Conservation (phyloP, 2,797 vertebrate species). For the Florisuga fusca region DNA sequence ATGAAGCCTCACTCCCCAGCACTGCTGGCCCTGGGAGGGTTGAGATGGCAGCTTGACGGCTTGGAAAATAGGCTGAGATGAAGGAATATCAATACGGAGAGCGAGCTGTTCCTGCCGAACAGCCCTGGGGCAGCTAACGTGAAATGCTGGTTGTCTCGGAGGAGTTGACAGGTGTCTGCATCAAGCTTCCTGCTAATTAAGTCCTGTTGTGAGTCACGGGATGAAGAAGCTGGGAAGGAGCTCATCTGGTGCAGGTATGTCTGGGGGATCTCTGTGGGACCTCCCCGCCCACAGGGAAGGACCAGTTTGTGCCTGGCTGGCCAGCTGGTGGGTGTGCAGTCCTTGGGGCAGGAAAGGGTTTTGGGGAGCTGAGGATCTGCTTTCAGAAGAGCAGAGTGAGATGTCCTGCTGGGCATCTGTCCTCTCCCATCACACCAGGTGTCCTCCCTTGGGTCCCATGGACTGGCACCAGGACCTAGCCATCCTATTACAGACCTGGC, state of each 20-base stretch:
- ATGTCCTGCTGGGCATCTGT: rapidly evolving
- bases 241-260: constrained; percentile 10
- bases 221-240: background rate
- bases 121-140: constrained; percentile 60
- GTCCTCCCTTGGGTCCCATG: background rate
- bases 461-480: background rate
- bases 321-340: background rate
- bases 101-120: constrained; percentile 58
- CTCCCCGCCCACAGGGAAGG: background rate
- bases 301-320: background rate
- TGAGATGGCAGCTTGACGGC: constrained; percentile 68
- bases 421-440: background rate
- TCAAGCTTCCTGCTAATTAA: constrained; percentile 68
- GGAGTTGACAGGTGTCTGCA: constrained; percentile 71
- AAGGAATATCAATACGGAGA: constrained; percentile 72
- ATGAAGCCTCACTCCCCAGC: background rate
- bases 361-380: background rate
- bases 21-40: background rate
- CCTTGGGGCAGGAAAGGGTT: background rate
- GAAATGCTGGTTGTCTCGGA: constrained; percentile 64
- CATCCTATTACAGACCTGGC: background rate
- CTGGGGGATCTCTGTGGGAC: background rate
- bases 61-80: constrained; percentile 74
- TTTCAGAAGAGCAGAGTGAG: background rate
- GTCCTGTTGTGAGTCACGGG: constrained; percentile 21